Evolutionary conservation across 2,113 vertebrate species (phyloP).

Genomic region (Clupea harengus): DNA sequence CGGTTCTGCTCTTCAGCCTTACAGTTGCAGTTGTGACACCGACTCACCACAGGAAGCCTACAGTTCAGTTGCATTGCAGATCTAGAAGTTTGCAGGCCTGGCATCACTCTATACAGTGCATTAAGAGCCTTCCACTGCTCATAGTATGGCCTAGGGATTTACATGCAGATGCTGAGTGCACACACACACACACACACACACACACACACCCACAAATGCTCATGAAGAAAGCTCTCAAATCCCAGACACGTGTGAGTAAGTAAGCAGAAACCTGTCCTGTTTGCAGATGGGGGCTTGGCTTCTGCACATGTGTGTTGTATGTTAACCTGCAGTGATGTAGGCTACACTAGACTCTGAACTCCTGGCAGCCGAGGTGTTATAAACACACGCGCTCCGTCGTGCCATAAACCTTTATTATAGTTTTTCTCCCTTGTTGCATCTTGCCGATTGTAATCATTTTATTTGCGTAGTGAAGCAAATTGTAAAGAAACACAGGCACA

Average conservation of each 20-base stretch:
- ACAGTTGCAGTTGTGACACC: not conserved
- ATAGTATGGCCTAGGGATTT: too few relatives aligned
- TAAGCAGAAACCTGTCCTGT: not conserved
- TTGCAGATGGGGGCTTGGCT: not conserved
- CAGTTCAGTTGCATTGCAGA: not conserved
- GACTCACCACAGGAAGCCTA: not conserved
- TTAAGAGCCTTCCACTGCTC: not conserved
- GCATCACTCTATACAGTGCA: not conserved
- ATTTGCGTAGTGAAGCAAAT: not conserved
- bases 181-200: not conserved
- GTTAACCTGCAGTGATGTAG: conserved; percentile 45
- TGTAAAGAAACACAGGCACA: too few relatives aligned
- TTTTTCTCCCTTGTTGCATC: not conserved
- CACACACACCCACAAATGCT: not conserved
- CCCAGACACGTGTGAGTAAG: not conserved
- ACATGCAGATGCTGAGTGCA: too few relatives aligned
- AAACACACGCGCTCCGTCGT: conserved; percentile 35
- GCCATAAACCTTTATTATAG: not conserved
- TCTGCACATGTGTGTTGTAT: conserved; percentile 38
- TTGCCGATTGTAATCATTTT: not conserved
- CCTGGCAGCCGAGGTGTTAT: conserved; percentile 39
- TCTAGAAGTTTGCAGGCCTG: not conserved
- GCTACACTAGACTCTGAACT: not conserved
- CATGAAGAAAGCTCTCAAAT: not conserved
- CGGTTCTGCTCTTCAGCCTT: not conserved